These are phyloP conservation scores for Liposcelis brunnea DNA, from an alignment of 2,888 invertebrate genomes.

Conservation along the genomic window DNA sequence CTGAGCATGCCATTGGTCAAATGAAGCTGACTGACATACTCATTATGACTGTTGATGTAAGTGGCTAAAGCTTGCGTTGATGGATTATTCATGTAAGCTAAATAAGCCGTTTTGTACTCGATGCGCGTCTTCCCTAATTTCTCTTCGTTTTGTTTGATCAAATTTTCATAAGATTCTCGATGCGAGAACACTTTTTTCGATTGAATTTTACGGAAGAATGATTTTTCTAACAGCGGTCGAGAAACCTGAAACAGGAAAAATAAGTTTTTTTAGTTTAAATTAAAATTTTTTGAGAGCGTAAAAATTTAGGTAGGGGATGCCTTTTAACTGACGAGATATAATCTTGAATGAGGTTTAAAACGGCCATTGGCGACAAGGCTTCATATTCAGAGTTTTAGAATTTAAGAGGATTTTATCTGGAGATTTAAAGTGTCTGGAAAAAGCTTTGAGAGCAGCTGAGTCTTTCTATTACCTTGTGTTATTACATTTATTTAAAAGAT, in stretches of 20 bases:
- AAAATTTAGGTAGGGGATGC: too few species aligned
- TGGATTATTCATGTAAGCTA: constrained; percentile 55
- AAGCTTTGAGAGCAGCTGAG: too few species aligned
- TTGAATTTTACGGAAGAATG: constrained; percentile 81
- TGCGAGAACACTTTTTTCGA: constrained; percentile 80
- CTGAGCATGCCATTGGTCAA: constrained; percentile 88
- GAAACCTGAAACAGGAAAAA: constrained; percentile 38
- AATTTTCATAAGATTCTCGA: constrained; percentile 76
- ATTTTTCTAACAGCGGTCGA: constrained; percentile 66
- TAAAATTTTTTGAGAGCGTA: too few species aligned
- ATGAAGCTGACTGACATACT: constrained; percentile 79
- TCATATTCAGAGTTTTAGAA: too few species aligned
- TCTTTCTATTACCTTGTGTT: too few species aligned
- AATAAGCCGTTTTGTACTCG: constrained; percentile 73
- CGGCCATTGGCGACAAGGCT: too few species aligned
- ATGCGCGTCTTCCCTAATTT: constrained; percentile 64
- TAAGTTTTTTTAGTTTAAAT: neutral
- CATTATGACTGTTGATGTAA: constrained; percentile 85
- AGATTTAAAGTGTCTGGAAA: too few species aligned
- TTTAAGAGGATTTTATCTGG: too few species aligned
- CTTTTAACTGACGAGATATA: too few species aligned
- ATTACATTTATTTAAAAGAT: too few species aligned
- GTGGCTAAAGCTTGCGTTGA: constrained; percentile 35
- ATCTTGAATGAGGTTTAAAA: too few species aligned
- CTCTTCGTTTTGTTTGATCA: constrained; percentile 69